A percentile compares a stretch with the other conserved stretches of the same genome.
Evolutionary conservation across 1,140 invertebrate species (phyloP).

Genomic region (Parasteatoda tepidariorum): DNA sequence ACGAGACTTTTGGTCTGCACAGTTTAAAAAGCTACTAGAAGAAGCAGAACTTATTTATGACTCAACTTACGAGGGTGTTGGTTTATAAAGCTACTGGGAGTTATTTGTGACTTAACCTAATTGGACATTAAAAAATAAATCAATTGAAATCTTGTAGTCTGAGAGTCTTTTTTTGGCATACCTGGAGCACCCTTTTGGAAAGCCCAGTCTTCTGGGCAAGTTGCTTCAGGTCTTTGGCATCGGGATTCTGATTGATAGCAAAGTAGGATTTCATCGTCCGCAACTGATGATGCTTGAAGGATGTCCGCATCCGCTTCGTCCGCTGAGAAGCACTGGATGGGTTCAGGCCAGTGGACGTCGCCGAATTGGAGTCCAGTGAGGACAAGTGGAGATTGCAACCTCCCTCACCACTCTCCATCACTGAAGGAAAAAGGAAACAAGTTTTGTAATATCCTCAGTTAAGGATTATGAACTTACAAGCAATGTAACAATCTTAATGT

Average conservation of each 20-base stretch:
- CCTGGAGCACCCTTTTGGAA: slow-evolving; percentile 97
- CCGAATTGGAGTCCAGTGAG: slow-evolving; percentile 12
- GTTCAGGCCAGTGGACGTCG: slow-evolving; percentile 56
- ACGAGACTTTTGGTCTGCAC: no score
- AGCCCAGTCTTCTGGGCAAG: slow-evolving; percentile 96
- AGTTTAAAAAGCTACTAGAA: no score
- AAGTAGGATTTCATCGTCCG: slow-evolving; percentile 99
- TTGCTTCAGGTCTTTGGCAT: slow-evolving; percentile 65
- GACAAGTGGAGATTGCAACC: slow-evolving; percentile 53
- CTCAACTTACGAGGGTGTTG: no score
- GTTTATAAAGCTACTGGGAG: no score
- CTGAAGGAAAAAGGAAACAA: not conserved
- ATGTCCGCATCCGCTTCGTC: slow-evolving; percentile 82
- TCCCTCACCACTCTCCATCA: slow-evolving; percentile 28
- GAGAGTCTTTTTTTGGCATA: no score
- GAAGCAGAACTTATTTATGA: no score
- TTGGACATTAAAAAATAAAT: no score
- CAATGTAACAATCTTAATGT: no score
- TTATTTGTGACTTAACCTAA: no score
- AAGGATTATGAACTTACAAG: no score
- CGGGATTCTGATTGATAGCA: slow-evolving; percentile 97
- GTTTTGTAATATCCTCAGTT: not conserved
- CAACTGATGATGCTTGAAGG: slow-evolving; percentile 98
- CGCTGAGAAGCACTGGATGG: slow-evolving; percentile 62
- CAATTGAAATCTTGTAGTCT: no score